These are phyloP conservation scores for Scelioninae gen. 2 DNA, from an alignment of 2,888 invertebrate genomes.

Conservation along the genomic window DNA sequence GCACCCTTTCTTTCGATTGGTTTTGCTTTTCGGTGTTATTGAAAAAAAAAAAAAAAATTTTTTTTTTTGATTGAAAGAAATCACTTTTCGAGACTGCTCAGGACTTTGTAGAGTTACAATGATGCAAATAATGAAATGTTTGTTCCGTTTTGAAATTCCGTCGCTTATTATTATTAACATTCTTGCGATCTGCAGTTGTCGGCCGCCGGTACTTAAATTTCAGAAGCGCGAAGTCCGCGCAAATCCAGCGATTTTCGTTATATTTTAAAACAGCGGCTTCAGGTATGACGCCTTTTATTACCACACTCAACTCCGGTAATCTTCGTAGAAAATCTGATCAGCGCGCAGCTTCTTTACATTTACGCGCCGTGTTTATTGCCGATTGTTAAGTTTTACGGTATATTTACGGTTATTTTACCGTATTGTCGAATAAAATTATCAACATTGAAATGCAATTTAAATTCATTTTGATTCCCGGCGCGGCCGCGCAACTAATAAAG, in stretches of 20 bases:
- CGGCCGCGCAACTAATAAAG: slow-evolving; percentile 17
- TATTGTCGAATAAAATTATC: slow-evolving; percentile 45
- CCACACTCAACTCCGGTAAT: slow-evolving; percentile 27
- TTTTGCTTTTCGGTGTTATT: too few relatives aligned
- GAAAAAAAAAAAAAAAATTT: too few relatives aligned
- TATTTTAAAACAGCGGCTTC: slow-evolving; percentile 31
- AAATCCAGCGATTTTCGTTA: slow-evolving; percentile 2
- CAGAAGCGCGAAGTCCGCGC: too few relatives aligned
- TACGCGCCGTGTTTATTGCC: slow-evolving; percentile 45
- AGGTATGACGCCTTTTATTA: slow-evolving; percentile 21
- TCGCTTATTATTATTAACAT: too few relatives aligned
- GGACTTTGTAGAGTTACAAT: too few relatives aligned
- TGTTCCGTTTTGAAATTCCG: too few relatives aligned
- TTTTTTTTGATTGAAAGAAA: too few relatives aligned
- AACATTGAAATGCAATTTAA: slow-evolving; percentile 44
- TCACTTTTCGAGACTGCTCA: too few relatives aligned
- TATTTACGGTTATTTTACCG: slow-evolving; percentile 45
- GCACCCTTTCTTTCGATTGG: too few relatives aligned
- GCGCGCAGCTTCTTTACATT: slow-evolving; percentile 39
- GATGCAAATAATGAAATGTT: too few relatives aligned
- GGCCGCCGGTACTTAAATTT: too few relatives aligned
- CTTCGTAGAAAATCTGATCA: slow-evolving; percentile 26
- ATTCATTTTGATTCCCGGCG: slow-evolving; percentile 30
- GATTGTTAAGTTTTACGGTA: slow-evolving; percentile 46
- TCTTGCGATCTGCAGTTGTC: too few relatives aligned